Conservation (phyloP, 1,140 invertebrate species). For the Drosophila grimshawi region DNA sequence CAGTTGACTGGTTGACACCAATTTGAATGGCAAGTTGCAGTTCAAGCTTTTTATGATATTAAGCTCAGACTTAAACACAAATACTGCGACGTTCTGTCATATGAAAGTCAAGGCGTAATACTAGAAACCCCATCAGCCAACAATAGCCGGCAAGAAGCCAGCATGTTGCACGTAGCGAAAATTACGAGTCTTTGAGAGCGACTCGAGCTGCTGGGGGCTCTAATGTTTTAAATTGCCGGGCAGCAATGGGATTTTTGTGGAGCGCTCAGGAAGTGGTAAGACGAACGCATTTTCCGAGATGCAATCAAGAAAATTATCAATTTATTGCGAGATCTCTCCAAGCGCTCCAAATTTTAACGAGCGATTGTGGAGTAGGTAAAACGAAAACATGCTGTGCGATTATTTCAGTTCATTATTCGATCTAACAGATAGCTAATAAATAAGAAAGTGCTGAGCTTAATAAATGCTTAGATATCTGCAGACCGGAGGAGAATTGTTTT, state of each 20-base stretch:
- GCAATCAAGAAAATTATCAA: slow-evolving; percentile 40
- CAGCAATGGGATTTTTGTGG: background rate
- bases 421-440: background rate
- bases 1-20: slow-evolving; percentile 78
- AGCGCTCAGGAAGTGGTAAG: slow-evolving; percentile 11
- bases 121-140: background rate
- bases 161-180: background rate
- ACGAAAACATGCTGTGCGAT: background rate
- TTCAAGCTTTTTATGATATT: slow-evolving; percentile 50
- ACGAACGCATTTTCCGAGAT: slow-evolving; percentile 21
- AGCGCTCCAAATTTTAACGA: slow-evolving; percentile 5
- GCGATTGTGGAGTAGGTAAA: background rate
- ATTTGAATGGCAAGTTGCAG: slow-evolving; percentile 74
- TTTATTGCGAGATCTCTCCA: slow-evolving; percentile 26
- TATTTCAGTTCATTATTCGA: background rate
- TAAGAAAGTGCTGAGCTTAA: background rate
- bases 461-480: background rate
- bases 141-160: background rate
- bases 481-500: background rate
- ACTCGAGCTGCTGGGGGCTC: background rate
- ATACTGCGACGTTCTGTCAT: slow-evolving; percentile 54
- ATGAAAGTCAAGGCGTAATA: slow-evolving; percentile 60
- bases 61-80: slow-evolving; percentile 53
- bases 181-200: background rate
- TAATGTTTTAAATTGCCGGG: slow-evolving; percentile 15